A percentile compares a stretch with the other conserved stretches of the same genome.
Evolutionary conservation across 2,113 vertebrate genomes (phyloP).

Genomic region (Prinia subflava): DNA sequence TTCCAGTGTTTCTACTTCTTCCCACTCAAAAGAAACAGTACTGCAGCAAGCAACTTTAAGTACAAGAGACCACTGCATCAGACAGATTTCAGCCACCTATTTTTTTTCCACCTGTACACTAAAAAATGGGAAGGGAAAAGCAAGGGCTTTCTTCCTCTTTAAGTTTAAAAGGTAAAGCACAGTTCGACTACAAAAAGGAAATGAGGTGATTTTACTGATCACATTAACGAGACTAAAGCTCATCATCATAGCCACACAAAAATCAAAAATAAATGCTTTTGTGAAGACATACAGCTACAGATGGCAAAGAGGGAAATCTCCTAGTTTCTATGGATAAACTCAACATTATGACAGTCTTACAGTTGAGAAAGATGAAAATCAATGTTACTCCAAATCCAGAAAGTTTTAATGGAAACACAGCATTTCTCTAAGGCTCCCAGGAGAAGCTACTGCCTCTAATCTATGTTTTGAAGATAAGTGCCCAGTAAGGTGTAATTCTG

Average conservation of each 20-base stretch:
- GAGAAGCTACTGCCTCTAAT: not conserved
- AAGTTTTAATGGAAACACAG: not conserved
- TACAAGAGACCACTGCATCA: not conserved
- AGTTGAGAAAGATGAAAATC: not conserved
- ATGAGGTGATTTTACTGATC: rapidly evolving
- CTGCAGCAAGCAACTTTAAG: not conserved
- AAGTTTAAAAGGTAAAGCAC: not conserved
- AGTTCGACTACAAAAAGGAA: not conserved
- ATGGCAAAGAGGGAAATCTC: not conserved
- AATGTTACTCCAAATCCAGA: not conserved
- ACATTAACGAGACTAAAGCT: not conserved
- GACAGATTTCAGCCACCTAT: not conserved
- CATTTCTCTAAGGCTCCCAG: not conserved
- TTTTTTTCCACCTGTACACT: not conserved
- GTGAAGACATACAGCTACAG: not conserved
- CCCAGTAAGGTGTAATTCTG: not conserved
- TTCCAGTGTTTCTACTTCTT: not conserved
- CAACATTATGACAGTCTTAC: not conserved
- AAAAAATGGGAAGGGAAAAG: not conserved
- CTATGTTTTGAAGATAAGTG: not conserved
- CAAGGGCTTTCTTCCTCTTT: not conserved
- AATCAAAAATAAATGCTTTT: not conserved
- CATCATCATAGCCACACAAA: not conserved
- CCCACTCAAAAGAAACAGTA: not conserved
- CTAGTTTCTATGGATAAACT: not conserved